phyloP scores from a whole-genome alignment of 2,888 invertebrate species.

The Esperia sulphurella region DNA sequence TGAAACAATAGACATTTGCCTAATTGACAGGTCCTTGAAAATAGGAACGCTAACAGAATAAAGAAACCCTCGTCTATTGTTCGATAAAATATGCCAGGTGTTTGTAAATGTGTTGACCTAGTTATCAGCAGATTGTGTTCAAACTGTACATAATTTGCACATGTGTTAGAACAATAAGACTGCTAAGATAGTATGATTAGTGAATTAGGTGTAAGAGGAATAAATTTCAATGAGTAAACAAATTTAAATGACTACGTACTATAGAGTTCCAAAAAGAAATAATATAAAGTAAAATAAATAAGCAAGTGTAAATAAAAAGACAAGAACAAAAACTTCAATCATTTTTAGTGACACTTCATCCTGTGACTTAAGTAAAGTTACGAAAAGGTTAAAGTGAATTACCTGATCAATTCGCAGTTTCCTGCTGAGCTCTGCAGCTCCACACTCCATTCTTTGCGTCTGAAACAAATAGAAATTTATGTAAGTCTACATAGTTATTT shows the following conservation, averaged over 20 bases:
- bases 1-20: not conserved
- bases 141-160: not conserved
- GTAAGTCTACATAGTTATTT: too few relatives aligned
- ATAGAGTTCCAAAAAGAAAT: too few relatives aligned
- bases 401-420: conserved; percentile 73
- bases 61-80: not conserved
- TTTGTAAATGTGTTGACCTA: conserved; percentile 1
- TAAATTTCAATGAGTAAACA: too few relatives aligned
- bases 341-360: too few relatives aligned
- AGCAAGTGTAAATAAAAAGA: too few relatives aligned
- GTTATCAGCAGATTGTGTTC: not conserved
- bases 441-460: conserved; percentile 74
- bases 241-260: too few relatives aligned
- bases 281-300: too few relatives aligned
- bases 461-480: conserved; percentile 44
- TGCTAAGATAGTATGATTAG: too few relatives aligned
- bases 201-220: too few relatives aligned
- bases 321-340: too few relatives aligned
- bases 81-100: not conserved
- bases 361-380: too few relatives aligned
- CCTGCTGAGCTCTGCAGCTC: conserved; percentile 60
- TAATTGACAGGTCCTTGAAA: conserved; percentile 3
- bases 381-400: conserved; percentile 7
- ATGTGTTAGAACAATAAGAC: not conserved
- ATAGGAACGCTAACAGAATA: not conserved